Evolutionary conservation across 1,140 invertebrate species (phyloP), one percentile per base, ranked within the genome.

Genomic region (Drosophila serrata): DNA sequence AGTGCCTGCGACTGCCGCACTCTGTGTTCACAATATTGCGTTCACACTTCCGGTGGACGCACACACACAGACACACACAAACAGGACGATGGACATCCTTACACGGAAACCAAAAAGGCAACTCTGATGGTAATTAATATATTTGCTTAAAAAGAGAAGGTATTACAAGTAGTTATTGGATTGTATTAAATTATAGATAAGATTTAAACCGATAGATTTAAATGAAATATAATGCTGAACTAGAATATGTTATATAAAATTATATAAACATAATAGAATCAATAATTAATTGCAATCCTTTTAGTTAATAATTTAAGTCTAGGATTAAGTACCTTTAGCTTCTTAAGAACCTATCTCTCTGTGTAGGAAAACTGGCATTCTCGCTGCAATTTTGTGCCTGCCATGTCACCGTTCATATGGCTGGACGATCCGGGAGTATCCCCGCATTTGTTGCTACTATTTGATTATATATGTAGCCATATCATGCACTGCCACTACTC

Each of bases 391-490:
- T 84, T 87, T 72, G 46, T 62, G 64, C 46, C 65, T 82, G 80
- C 76, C 84, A 87, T 85, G 81, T 86, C 82, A 87, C 80, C 85
- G 81, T 88, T 84, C 82, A 87, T 81, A 87, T 87, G 79, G 62
- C 62, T 78, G 76, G 76, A 31, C 74, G 75, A 74, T 49, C 60
- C 67, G 57, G 65, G 49, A 73, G 76, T 63, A 75, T 76, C 63
- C 53, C 61, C 69, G 75, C 75, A 86, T 87, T 86, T 86, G 82
- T 82, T 79, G 82, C 82, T 72, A 82, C 70, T 88, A 88, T 87
- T 88, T 88, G 84, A 88, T 88, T 88, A 88, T 88, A 90, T 90
- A 80, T 88, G 77, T 81, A 78, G 68, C 80, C 72, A 72, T 88
- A 88, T 87, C 84, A 88, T 84, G 80, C 61, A 80, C 60, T 76